These are phyloP conservation scores for Axis porcinus DNA, from an alignment of 2,113 vertebrate species.

Conservation along the genomic window DNA sequence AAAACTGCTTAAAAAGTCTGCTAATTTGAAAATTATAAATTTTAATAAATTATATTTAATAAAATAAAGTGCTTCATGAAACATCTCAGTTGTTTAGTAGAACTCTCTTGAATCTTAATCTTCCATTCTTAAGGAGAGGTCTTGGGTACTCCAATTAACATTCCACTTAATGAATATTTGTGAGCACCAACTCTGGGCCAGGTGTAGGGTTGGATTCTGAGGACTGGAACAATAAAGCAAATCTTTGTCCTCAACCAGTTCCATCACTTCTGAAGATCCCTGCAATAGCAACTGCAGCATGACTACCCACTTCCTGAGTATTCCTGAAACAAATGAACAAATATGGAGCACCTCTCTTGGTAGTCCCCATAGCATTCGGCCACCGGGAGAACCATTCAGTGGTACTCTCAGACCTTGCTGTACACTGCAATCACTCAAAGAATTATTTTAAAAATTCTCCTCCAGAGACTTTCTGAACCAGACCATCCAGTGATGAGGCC, in stretches of 20 bases:
- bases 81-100: not conserved
- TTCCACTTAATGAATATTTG: not conserved
- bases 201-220: not conserved
- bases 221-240: not conserved
- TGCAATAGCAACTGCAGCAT: not conserved
- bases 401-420: not conserved
- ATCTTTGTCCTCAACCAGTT: not conserved
- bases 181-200: not conserved
- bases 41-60: not conserved
- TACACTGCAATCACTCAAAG: not conserved
- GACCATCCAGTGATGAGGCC: not conserved
- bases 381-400: fast-evolving
- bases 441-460: not conserved
- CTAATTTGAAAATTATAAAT: not conserved
- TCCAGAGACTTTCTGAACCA: not conserved
- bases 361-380: not conserved
- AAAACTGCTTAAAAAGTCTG: not conserved
- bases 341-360: not conserved
- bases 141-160: not conserved
- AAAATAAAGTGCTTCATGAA: not conserved
- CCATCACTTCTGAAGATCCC: not conserved
- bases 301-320: not conserved
- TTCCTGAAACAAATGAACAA: not conserved
- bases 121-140: not conserved
- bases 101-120: not conserved